Base-by-base conservation (phyloP, 2,113 vertebrate species). In the Notiomystis cincta region DNA sequence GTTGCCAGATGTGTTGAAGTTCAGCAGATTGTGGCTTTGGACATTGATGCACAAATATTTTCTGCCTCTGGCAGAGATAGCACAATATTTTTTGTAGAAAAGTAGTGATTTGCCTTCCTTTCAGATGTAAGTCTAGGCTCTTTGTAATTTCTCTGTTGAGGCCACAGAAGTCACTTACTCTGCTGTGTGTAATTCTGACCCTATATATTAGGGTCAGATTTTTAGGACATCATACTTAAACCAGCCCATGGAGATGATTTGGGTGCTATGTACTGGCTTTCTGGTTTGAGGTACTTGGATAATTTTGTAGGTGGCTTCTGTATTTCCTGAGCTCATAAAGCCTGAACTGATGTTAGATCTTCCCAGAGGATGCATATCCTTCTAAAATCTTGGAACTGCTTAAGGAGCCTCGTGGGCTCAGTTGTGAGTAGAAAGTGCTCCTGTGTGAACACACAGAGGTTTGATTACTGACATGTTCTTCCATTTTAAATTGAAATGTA, bases 1-100 rank as follows among this genome's bases (percentile, higher is more conserved):
- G 57, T 87, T 95, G 87, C 90, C 92, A 96, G 42, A 71, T 85
- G 44, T 75, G 42, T 89, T 76, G 76, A 84, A 91, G 48, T 91
- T 91, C 44, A 44, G 69, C 75, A 87, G 45, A 73, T 37, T 83
- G 81, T 58, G 48, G 53, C 54, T 85, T 94, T 94, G 87, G 82
- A 80, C 44, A 57, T 3, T 14, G 42, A 42, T 81, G 16, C 51
- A 70, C 42, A 78, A 64, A 79, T 82, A 40, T 87, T 91, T 48
- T 84, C 37, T 95, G 61, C 61, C 31, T 94, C 40, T 87, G 61
- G 73, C 65, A 94, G 60, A 82, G 65, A 45, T 0, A 85, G 23
- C 38, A 62, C 21, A 7, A 28, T 1, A 2, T 4, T 58, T 84
- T 87, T 75, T 58, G 38, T 51, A 54, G 17, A 25, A 48, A 70